Evolutionary conservation across 2,113 vertebrate genomes (phyloP).

Genomic region (Nothoprocta pentlandii): DNA sequence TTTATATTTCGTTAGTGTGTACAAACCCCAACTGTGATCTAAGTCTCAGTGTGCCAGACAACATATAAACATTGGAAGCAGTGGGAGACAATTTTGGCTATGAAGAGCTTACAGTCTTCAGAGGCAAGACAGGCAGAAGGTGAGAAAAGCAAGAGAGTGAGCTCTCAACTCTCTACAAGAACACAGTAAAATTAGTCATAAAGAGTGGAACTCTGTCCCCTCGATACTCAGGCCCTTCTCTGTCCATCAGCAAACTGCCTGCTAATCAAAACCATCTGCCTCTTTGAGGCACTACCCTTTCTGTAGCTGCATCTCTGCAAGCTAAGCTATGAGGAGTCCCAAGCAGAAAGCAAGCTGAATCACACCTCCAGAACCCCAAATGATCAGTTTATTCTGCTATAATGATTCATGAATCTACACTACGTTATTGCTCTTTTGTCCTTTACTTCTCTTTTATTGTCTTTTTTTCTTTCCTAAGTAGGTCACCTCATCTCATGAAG

Average conservation of each 20-base stretch:
- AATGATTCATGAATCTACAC: slow-evolving; percentile 1
- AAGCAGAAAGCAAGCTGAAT: slow-evolving; percentile 4
- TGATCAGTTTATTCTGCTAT: slow-evolving; percentile 17
- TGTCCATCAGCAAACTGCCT: not conserved
- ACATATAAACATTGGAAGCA: not conserved
- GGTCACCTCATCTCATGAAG: slow-evolving; percentile 59
- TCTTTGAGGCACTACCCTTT: not conserved
- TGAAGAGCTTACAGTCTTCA: not conserved
- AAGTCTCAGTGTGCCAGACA: not conserved
- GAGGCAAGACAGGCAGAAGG: slow-evolving; percentile 20
- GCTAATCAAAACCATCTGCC: not conserved
- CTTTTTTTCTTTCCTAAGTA: slow-evolving; percentile 34
- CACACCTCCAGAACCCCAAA: slow-evolving; percentile 2
- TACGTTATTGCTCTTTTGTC: slow-evolving; percentile 59
- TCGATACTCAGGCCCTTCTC: not conserved
- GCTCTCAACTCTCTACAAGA: not conserved
- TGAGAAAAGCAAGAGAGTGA: slow-evolving; percentile 27
- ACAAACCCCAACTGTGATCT: not conserved
- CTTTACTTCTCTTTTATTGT: slow-evolving; percentile 28
- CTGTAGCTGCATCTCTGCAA: not conserved
- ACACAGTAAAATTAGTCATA: not conserved
- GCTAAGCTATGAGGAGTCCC: not conserved
- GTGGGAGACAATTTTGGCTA: not conserved
- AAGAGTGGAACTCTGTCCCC: not conserved
- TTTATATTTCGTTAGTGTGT: not conserved